Evolutionary conservation across 30 jellyfish, hydroid and myxozoan species (phyloP).

Genomic region (Rhopilema esculentum): DNA sequence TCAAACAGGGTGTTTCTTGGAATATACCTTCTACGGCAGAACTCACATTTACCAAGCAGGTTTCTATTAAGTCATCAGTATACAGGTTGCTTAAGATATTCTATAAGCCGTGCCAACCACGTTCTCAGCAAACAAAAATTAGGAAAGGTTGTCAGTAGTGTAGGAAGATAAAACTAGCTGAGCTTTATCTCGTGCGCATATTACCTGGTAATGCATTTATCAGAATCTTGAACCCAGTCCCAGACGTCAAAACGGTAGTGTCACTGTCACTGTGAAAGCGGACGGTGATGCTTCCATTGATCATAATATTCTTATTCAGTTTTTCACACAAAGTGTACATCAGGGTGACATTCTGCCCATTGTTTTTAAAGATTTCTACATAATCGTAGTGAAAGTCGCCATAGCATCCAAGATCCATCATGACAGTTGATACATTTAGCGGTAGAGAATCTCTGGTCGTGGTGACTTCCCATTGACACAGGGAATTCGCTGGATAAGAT

Average conservation of each 20-base stretch:
- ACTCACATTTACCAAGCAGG: no score
- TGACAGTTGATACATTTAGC: neutral
- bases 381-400: constrained; percentile 6
- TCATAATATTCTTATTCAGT: neutral
- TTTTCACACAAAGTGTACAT: constrained; percentile 6
- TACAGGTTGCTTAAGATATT: no score
- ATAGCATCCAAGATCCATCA: constrained; percentile 6
- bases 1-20: no score
- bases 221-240: constrained; percentile 4
- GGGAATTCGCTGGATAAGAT: constrained; percentile 9
- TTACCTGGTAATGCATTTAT: constrained; percentile 16
- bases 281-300: constrained; percentile 23
- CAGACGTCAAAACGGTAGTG: neutral
- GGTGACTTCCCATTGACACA: constrained; percentile 24
- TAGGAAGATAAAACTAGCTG: no score
- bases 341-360: constrained; percentile 3
- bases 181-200: neutral
- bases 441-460: neutral
- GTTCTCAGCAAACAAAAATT: no score
- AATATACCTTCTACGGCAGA: no score
- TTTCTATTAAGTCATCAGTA: no score
- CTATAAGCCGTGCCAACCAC: no score
- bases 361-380: constrained; percentile 18
- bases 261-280: constrained; percentile 32
- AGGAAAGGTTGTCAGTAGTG: no score